Base-by-base conservation (phyloP, 2,113 vertebrate genomes). In the Diphyllodes magnificus region DNA sequence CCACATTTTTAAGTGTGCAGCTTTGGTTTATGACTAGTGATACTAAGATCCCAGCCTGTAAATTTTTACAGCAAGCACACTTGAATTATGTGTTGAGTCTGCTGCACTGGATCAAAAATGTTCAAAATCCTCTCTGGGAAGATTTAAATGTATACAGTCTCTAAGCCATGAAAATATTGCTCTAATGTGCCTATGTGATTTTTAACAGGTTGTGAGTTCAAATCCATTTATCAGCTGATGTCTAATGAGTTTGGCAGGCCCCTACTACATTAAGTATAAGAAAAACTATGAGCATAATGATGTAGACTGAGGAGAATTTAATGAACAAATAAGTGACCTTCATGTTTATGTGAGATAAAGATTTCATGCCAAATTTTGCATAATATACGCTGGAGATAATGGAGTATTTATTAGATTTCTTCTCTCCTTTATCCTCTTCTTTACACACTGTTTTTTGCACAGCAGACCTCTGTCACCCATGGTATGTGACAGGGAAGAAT, bases 151-250 rank as follows among this genome's bases (percentile, higher is more conserved):
- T 94, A 33, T 69, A 87, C 40, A 40, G 65, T 95, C 87, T 94
- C 93, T 96, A 96, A 97, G 92, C 84, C 90, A 80, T 95, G 90
- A 92, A 97, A 94, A 94, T 96, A 90, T 93, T 95, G 87, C 87
- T 97, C 44, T 89, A 95, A 86, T 61, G 60, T 97, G 88, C 79
- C 92, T 95, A 5, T 88, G 81, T 97, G 96, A 95, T 97, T 96
- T 95, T 97, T 97, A 96, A 96, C 96, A 97, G 93, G 96, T 95
- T 97, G 95, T 85, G 82, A 93, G 96, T 96, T 97, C 94, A 97
- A 96, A 97, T 96, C 86, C 92, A 97, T 96, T 97, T 95, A 97
- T 97, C 96, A 97, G 88, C 94, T 95, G 91, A 95, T 94, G 92
- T 96, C 94, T 98, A 96, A 97, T 97, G 97, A 97, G 90, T 93